Percentiles rank a stretch among this genome's conserved stretches.
Conservation (phyloP, 1,140 invertebrate species). For the Papilio machaon region DNA sequence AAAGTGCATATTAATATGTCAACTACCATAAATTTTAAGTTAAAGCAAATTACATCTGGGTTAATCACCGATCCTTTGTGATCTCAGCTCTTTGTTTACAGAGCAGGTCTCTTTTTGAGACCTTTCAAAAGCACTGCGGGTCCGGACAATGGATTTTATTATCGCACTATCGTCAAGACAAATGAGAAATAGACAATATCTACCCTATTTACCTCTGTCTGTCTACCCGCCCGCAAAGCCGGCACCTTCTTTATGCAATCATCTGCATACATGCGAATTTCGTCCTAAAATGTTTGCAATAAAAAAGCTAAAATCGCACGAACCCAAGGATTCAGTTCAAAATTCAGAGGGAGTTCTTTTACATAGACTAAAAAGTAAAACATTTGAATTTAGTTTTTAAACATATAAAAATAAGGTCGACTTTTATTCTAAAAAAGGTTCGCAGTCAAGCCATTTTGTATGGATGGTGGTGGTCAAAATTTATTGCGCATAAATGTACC, state of each 20-base stretch:
- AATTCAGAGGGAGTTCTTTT: conserved; percentile 74
- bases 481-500: conserved; percentile 82
- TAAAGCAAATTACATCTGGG: conserved; percentile 40
- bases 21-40: conserved; percentile 11
- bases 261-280: conserved; percentile 50
- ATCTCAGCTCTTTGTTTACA: conserved; percentile 47
- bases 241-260: conserved; percentile 72
- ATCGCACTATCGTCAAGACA: conserved; percentile 76
- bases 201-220: conserved; percentile 75
- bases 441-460: conserved; percentile 71
- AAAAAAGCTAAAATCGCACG: conserved; percentile 63
- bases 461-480: conserved; percentile 77
- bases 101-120: conserved; percentile 44
- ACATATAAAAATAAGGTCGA: conserved; percentile 46
- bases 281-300: conserved; percentile 45
- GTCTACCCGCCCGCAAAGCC: conserved; percentile 65
- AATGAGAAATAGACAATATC: conserved; percentile 78
- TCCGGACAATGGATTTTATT: conserved; percentile 69
- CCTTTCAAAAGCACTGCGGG: conserved; percentile 52
- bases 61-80: conserved; percentile 53
- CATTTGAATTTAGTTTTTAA: conserved; percentile 52
- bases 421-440: conserved; percentile 49
- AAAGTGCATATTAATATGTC: neutral
- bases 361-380: conserved; percentile 59
- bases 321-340: conserved; percentile 58